phyloP scores from a whole-genome alignment of 2,797 vertebrate species.

The Phataginus tetradactyla region DNA sequence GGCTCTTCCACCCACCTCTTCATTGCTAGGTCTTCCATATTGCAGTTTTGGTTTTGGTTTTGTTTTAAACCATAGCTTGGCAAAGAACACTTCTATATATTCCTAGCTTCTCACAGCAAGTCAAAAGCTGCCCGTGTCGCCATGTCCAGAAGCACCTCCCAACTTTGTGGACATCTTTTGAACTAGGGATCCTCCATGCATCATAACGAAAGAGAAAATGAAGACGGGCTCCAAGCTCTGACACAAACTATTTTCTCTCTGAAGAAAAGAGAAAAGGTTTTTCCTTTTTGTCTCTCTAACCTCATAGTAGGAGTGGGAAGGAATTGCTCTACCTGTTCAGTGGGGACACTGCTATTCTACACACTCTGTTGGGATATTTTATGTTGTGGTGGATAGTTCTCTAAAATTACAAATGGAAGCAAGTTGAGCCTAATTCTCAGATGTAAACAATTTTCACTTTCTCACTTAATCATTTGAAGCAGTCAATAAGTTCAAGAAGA shows the following conservation, averaged over 20 bases:
- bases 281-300: not conserved
- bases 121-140: not conserved
- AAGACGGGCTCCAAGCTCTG: not conserved
- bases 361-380: not conserved
- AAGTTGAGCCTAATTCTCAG: not conserved
- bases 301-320: not conserved
- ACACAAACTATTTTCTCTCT: not conserved
- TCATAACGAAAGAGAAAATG: not conserved
- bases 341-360: not conserved
- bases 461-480: not conserved
- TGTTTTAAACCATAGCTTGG: not conserved
- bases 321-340: not conserved
- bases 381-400: not conserved
- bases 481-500: not conserved
- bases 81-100: not conserved
- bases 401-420: conserved; percentile 5
- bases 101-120: not conserved
- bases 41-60: not conserved
- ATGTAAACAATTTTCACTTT: not conserved
- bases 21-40: not conserved
- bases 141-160: not conserved
- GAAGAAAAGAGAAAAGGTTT: not conserved
- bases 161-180: not conserved
- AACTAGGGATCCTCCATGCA: not conserved
- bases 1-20: not conserved